Percentiles rank a stretch among this genome's conserved stretches.
These are phyloP conservation scores for Prochilodus magdalenae DNA, from an alignment of 2,113 vertebrate species.

Conservation along the genomic window DNA sequence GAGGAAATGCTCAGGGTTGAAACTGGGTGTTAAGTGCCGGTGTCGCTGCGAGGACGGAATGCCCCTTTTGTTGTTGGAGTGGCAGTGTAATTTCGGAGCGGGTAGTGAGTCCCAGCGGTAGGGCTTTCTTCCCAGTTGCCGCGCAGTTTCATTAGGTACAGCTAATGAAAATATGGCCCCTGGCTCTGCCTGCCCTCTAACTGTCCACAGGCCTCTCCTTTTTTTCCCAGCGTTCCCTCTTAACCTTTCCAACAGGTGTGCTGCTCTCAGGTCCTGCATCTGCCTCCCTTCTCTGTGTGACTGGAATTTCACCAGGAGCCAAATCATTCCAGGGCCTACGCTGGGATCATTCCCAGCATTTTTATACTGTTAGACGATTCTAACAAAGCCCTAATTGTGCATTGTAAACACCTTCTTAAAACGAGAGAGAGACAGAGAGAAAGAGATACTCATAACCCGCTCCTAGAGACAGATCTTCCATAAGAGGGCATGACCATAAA, in stretches of 20 bases:
- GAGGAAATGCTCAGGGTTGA: constrained; percentile 56
- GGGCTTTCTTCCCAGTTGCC: constrained; percentile 69
- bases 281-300: constrained; percentile 55
- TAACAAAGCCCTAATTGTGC: constrained; percentile 58
- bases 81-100: constrained; percentile 77
- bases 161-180: constrained; percentile 81
- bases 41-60: constrained; percentile 77
- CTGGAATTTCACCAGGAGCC: constrained; percentile 67
- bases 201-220: constrained; percentile 73
- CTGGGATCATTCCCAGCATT: constrained; percentile 46
- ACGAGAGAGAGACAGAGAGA: constrained; percentile 58
- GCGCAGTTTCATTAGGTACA: constrained; percentile 81
- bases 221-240: constrained; percentile 63
- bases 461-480: constrained; percentile 55
- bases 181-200: constrained; percentile 65
- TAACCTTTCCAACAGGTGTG: constrained; percentile 76
- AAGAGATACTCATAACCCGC: constrained; percentile 55
- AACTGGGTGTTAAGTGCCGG: constrained; percentile 76
- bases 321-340: constrained; percentile 37
- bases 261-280: constrained; percentile 29
- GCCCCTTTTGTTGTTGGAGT: constrained; percentile 75
- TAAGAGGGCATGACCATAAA: constrained; percentile 6
- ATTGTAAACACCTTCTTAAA: constrained; percentile 62
- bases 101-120: constrained; percentile 77
- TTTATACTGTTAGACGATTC: constrained; percentile 46